Conservation (phyloP, 64 coral and sea anemone species). For the Actinia tenebrosa region DNA sequence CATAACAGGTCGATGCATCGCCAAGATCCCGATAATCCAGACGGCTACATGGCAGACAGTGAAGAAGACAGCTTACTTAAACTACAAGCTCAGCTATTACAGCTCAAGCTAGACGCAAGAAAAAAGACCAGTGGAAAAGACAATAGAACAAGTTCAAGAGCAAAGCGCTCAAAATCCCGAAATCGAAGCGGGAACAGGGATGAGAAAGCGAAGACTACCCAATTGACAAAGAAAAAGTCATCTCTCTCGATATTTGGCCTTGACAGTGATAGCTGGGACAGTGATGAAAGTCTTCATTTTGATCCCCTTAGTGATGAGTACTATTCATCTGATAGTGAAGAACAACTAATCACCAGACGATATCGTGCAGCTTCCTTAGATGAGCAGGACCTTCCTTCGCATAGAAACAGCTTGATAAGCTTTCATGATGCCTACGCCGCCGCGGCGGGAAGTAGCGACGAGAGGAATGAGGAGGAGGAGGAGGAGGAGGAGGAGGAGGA, state of each 20-base stretch:
- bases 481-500: neutral
- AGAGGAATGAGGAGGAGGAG: neutral
- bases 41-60: constrained; percentile 44
- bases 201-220: neutral
- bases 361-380: neutral
- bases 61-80: constrained; percentile 44
- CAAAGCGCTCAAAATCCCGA: neutral
- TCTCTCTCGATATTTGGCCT: neutral
- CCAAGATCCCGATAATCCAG: neutral
- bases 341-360: neutral
- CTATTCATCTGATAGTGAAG: neutral
- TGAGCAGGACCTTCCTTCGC: neutral
- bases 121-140: constrained; percentile 6
- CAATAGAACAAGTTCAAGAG: neutral
- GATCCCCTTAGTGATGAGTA: constrained; percentile 34
- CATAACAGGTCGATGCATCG: neutral
- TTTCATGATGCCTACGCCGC: neutral
- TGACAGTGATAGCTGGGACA: constrained; percentile 57
- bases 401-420: neutral
- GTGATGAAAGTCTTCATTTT: constrained; percentile 48
- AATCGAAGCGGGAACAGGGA: neutral
- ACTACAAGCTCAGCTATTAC: constrained; percentile 42
- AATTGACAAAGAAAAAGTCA: neutral
- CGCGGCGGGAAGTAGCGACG: neutral
- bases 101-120: constrained; percentile 2